Percentiles rank a stretch among this genome's conserved stretches.
phyloP scores from a whole-genome alignment of 30 jellyfish, hydroid and myxozoan genomes.

The Hydra vulgaris region DNA sequence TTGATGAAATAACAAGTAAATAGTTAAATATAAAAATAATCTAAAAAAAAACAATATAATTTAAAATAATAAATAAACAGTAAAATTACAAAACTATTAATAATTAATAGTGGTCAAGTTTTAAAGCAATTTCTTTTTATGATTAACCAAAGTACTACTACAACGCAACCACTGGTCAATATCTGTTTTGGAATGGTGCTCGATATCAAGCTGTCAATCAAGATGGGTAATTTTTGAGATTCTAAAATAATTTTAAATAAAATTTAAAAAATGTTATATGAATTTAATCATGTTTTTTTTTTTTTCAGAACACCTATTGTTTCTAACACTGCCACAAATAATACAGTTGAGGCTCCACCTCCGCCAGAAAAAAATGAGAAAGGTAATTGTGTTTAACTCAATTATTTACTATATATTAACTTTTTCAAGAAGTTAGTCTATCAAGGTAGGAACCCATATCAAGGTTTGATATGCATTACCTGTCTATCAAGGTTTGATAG shows the following conservation, averaged over 20 bases:
- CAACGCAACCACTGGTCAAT: slow-evolving; percentile 71
- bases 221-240: slow-evolving; percentile 65
- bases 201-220: slow-evolving; percentile 70
- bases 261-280: neutral
- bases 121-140: neutral
- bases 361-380: slow-evolving; percentile 5
- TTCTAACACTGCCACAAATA: neutral
- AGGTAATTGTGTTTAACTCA: neutral
- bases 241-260: neutral
- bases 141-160: slow-evolving; percentile 54
- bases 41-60: no score
- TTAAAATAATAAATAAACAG: no score
- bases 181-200: slow-evolving; percentile 70
- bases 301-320: neutral
- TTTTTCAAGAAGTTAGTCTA: no score
- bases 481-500: no score
- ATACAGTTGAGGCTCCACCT: neutral
- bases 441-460: no score
- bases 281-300: no score
- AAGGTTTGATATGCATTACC: no score
- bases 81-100: no score
- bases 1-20: no score
- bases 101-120: no score
- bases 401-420: no score
- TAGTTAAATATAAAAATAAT: no score